A percentile compares a stretch with the other conserved stretches of the same genome.
Evolutionary conservation across 2,113 vertebrate species (phyloP).

Genomic region (Halichoerus grypus): DNA sequence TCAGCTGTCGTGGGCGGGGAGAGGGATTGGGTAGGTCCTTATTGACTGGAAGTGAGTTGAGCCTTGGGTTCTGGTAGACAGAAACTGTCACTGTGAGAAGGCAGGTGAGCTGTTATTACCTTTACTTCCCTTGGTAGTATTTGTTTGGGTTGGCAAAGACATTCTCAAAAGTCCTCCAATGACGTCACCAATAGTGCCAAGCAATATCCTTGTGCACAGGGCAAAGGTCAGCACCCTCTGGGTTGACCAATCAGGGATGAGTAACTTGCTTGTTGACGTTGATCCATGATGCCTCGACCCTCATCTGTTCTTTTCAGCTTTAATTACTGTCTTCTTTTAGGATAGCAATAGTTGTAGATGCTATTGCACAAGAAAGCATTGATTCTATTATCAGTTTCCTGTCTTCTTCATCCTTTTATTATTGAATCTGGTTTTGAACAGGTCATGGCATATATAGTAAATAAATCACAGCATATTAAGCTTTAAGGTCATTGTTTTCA

Average conservation of each 20-base stretch:
- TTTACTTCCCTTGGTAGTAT: neutral
- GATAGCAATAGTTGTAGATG: neutral
- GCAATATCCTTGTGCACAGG: neutral
- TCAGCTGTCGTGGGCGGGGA: neutral
- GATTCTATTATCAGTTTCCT: neutral
- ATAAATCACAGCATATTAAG: neutral
- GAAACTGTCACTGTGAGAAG: neutral
- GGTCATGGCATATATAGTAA: neutral
- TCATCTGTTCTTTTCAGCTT: neutral
- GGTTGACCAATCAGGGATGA: neutral
- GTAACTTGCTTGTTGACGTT: neutral
- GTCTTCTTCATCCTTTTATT: neutral
- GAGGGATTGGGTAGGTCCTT: neutral
- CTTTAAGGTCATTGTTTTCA: neutral
- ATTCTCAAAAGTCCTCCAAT: neutral
- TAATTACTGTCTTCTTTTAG: neutral
- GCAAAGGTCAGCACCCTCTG: neutral
- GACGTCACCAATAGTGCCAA: neutral
- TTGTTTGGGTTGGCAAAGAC: neutral
- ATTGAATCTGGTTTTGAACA: neutral
- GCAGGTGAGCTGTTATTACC: neutral
- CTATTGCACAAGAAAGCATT: neutral
- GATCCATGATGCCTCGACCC: neutral
- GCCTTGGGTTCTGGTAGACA: neutral
- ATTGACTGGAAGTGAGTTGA: neutral